Evolutionary conservation across 92 coral and sea anemone genomes (phyloP), one percentile per base, ranked within the genome.

Genomic region (Parazoanthus swiftii): DNA sequence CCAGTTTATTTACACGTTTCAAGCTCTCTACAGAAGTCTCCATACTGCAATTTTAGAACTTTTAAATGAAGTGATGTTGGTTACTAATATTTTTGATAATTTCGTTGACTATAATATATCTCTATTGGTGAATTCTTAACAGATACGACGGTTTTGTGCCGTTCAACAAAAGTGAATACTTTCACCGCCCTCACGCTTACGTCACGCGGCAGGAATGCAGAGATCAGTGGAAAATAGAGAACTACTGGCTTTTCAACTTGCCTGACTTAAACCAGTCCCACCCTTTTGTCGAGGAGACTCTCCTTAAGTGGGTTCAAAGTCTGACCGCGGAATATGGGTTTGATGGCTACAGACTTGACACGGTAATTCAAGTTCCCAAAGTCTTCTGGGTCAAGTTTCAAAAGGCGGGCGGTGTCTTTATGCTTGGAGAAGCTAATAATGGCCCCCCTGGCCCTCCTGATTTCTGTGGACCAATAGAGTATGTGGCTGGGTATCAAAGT

Each of bases 261-360:
- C 91, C 97, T 2, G 97, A 94, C 82, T 81, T 92, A 38, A 89
- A 94, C 54, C 95, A 92, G 82, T 89, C 88, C 78, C 93, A 92
- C 74, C 93, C 92, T 8, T 94, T 90, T 68, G 97, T 94, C 18
- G 81, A 85, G 73, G 37, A 86, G 13, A 88, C 86, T 16, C 88
- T 94, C 23, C 83, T 92, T 1, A 39, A 89, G 44, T 94, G 97
- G 97, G 86, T 94, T 25, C 79, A 85, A 33, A 79, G 79, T 63
- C 77, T 91, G 73, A 84, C 92, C n/a, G 44, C 42, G 75, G 94
- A 94, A 91, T 94, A 92, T 56, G 85, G 81, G 21, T 91, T 94
- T 80, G 97, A 94, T 78, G 97, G 97, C 14, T 90, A 88, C 89
- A 90, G 97, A 46, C 89, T 94, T 18, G 97, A 94, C 88, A 94